Percentiles rank a stretch among this genome's conserved stretches.
phyloP scores from a whole-genome alignment of 1,140 invertebrate species.

The Ganaspis sp. region DNA sequence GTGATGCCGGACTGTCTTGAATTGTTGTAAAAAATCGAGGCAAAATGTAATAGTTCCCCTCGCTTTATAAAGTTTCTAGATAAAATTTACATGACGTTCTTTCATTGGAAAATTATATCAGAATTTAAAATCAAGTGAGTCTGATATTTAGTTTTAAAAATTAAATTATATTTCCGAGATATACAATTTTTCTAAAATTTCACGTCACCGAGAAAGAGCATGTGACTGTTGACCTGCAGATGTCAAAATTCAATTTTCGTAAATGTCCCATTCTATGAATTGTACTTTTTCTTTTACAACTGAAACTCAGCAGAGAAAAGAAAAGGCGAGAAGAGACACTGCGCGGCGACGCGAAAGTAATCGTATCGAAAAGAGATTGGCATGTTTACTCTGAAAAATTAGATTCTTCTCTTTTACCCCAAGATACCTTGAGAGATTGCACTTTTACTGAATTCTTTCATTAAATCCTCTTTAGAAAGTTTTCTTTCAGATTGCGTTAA shows the following conservation, averaged over 20 bases:
- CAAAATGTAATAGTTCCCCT: too few relatives aligned
- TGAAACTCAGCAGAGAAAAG: not conserved
- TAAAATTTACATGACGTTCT: too few relatives aligned
- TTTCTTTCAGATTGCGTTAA: not conserved
- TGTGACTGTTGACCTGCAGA: not conserved
- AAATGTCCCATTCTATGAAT: not conserved
- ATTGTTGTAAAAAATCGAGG: too few relatives aligned
- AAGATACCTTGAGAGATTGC: conserved; percentile 22
- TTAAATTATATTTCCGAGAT: too few relatives aligned
- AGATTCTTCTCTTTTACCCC: not conserved
- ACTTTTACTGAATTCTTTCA: not conserved
- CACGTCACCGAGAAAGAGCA: too few relatives aligned
- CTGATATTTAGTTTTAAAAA: too few relatives aligned
- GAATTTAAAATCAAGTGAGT: too few relatives aligned
- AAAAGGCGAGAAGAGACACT: not conserved
- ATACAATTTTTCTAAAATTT: too few relatives aligned
- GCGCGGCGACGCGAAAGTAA: not conserved
- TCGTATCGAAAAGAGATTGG: conserved; percentile 19
- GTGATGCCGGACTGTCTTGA: too few relatives aligned
- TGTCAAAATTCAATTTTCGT: not conserved
- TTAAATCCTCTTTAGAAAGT: not conserved
- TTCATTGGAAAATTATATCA: too few relatives aligned
- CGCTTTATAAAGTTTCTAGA: too few relatives aligned
- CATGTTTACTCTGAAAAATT: conserved; percentile 28
- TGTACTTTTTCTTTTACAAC: not conserved